Evolutionary conservation across 2,888 invertebrate species (phyloP), one percentile per base, ranked within the genome.

Genomic region (Ochropacha duplaris): DNA sequence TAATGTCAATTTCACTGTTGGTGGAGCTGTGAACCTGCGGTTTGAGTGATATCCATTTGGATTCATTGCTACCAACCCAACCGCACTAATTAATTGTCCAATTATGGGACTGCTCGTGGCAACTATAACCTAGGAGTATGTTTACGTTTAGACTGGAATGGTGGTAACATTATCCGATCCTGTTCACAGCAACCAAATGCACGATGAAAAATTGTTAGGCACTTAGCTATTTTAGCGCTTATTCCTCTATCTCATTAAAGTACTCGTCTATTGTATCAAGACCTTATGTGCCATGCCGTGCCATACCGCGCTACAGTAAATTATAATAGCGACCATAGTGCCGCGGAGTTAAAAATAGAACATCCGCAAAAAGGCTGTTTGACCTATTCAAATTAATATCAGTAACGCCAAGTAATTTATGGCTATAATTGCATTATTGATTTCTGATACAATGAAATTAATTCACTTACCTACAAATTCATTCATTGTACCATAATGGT

Each of bases 41-140:
- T 57, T 57, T 50, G 54, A 55, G 39, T 60, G 59, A 54, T 60
- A 56, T 55, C 58, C 56, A 50, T 28, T 54, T 49, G 54, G 59
- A 68, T 69, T 61, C 61, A 61, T 56, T 58, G 57, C 59, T 56
- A 56, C 49, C 54, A 60, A 58, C 59, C 54, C 50, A 51, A 57
- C 58, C 57, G 34, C 51, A 55, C 50, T 65, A 69, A 69, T 66
- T 59, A 65, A 71, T 58, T 60, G 55, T 6, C 50, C 58, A 64
- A 57, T 62, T 58, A 56, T 57, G 50, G 24, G 28, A 34, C 39
- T 39, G 39, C 49, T 39, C 24, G 26, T 39, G 44, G 44, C 26
- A 22, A 16, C 1, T 6, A 39, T 39, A 39, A 39, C 16, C 16
- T 16, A 39, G 36, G 16, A n/a, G 8, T 14, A n/a, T n/a, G n/a